These are phyloP conservation scores for Heliconius sara DNA, from an alignment of 2,888 invertebrate genomes.

Conservation along the genomic window DNA sequence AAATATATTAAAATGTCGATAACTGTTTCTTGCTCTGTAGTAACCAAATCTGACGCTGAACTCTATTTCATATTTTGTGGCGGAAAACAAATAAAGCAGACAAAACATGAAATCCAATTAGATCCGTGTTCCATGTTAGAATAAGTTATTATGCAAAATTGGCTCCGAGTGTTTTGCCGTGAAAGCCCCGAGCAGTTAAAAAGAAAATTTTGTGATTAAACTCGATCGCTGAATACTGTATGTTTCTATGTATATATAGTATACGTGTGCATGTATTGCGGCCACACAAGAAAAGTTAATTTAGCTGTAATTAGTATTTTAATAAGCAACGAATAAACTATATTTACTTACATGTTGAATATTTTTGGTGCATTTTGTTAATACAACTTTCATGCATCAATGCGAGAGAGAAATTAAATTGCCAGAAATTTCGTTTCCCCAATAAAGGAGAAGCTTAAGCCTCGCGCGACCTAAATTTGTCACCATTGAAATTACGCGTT, in stretches of 20 bases:
- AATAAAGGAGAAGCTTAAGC: slow-evolving; percentile 36
- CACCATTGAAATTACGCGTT: slow-evolving; percentile 52
- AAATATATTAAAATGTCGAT: neutral
- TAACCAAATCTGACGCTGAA: slow-evolving; percentile 42
- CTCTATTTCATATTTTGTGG: slow-evolving; percentile 52
- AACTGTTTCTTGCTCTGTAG: neutral
- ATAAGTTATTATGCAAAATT: slow-evolving; percentile 80
- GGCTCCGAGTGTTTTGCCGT: slow-evolving; percentile 66
- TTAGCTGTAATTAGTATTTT: slow-evolving; percentile 2
- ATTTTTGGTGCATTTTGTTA: neutral
- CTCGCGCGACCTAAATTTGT: slow-evolving; percentile 39
- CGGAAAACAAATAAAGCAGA: slow-evolving; percentile 58
- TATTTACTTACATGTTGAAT: neutral
- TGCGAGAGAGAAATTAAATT: slow-evolving; percentile 6
- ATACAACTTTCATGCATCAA: neutral
- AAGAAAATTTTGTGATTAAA: slow-evolving; percentile 43
- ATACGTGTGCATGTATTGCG: neutral
- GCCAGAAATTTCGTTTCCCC: slow-evolving; percentile 17
- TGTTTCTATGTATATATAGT: neutral
- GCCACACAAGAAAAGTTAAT: neutral
- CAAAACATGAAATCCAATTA: slow-evolving; percentile 74
- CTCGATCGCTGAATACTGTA: slow-evolving; percentile 26
- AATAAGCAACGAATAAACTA: neutral
- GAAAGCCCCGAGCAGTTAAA: slow-evolving; percentile 53
- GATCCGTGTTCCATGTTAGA: slow-evolving; percentile 67